phyloP scores from a whole-genome alignment of 2,113 vertebrate species.

The Stercorarius parasiticus region DNA sequence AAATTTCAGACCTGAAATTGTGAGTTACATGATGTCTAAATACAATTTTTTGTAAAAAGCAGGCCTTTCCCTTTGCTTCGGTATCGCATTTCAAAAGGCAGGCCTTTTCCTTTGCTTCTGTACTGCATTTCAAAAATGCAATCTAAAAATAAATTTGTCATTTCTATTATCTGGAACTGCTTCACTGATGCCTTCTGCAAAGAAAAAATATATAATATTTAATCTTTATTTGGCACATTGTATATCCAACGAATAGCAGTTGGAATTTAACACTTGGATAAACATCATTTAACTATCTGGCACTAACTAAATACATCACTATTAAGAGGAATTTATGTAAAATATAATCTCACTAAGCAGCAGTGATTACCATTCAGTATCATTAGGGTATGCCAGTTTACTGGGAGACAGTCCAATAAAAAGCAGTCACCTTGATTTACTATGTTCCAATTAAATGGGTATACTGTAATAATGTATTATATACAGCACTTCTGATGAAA shows the following conservation, averaged over 20 bases:
- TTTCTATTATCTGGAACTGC: not conserved
- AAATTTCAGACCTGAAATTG: slow-evolving; percentile 3
- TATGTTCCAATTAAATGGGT: not conserved
- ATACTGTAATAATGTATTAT: not conserved
- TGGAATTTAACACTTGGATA: slow-evolving; percentile 50
- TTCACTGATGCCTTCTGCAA: not conserved
- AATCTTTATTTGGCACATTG: slow-evolving; percentile 36
- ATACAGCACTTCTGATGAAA: not conserved
- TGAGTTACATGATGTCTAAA: not conserved
- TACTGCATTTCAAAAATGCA: not conserved
- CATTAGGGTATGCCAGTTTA: slow-evolving; percentile 6
- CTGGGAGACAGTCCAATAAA: slow-evolving; percentile 21
- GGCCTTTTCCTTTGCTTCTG: not conserved
- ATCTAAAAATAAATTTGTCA: not conserved
- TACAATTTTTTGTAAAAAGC: not conserved
- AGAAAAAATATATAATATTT: not conserved
- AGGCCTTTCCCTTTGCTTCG: not conserved
- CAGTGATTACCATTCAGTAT: slow-evolving; percentile 13
- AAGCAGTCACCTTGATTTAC: slow-evolving; percentile 42
- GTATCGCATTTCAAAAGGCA: not conserved
- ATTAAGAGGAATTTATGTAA: slow-evolving; percentile 47
- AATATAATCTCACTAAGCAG: slow-evolving; percentile 41
- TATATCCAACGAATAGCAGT: slow-evolving; percentile 39
- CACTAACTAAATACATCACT: slow-evolving; percentile 40
- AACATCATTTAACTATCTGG: slow-evolving; percentile 46